These are phyloP conservation scores for Habropoda laboriosa DNA, from an alignment of 1,140 invertebrate genomes.

Conservation along the genomic window DNA sequence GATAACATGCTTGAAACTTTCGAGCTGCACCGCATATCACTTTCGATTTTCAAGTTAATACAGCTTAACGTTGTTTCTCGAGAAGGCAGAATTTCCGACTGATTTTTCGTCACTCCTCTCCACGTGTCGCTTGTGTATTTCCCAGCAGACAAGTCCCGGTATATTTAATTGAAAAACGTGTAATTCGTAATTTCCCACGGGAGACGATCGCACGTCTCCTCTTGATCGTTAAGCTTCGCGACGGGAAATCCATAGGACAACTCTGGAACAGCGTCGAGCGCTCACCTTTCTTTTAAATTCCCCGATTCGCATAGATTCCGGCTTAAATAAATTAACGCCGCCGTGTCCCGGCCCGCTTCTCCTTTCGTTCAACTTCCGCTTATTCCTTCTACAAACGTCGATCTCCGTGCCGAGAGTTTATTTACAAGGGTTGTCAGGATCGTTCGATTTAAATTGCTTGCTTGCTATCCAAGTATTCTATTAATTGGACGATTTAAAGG, in stretches of 20 bases:
- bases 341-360: neutral
- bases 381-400: neutral
- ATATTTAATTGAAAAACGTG: conserved; percentile 66
- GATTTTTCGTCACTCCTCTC: conserved; percentile 3
- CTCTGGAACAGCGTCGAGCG: neutral
- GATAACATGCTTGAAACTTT: no score
- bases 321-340: conserved; percentile 34
- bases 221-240: conserved; percentile 33
- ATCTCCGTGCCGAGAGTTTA: neutral
- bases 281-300: neutral
- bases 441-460: conserved; percentile 5
- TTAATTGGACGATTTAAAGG: neutral
- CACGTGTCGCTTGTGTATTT: conserved; percentile 24
- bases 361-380: neutral
- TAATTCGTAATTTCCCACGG: conserved; percentile 64
- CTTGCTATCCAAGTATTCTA: neutral
- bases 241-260: conserved; percentile 42
- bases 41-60: neutral
- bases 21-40: neutral
- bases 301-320: neutral
- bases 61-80: neutral
- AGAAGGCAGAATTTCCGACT: neutral
- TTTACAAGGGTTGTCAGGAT: conserved; percentile 9
- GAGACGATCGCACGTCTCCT: conserved; percentile 19
- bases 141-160: conserved; percentile 30